A percentile compares a stretch with the other conserved stretches of the same genome.
phyloP scores from a whole-genome alignment of 2,113 vertebrate species.

The Tricholaema leucomelas region DNA sequence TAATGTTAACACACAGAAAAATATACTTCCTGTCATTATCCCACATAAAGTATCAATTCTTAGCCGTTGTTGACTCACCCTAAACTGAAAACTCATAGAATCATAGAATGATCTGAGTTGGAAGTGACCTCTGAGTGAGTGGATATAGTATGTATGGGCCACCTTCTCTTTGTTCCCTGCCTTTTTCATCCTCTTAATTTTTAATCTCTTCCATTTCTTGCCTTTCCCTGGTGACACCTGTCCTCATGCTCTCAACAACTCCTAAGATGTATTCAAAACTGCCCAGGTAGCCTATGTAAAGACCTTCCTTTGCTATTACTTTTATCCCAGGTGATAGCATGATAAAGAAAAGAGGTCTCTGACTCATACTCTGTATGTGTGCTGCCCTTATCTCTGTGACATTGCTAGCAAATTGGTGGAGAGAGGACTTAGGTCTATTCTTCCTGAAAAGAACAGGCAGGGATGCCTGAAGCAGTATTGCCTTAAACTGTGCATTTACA shows the following conservation, averaged over 20 bases:
- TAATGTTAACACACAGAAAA: conserved; percentile 13
- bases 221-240: background rate
- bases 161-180: background rate
- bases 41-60: background rate
- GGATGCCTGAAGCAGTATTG: background rate
- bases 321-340: background rate
- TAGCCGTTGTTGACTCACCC: background rate
- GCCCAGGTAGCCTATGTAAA: background rate
- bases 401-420: background rate
- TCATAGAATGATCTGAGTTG: too few relatives aligned
- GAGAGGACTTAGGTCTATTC: background rate
- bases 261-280: background rate
- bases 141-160: background rate
- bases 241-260: background rate
- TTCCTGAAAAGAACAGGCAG: background rate
- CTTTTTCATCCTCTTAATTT: background rate
- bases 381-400: background rate
- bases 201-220: background rate
- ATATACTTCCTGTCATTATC: background rate
- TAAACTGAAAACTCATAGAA: background rate
- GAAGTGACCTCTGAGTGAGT: background rate
- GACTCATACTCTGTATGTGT: background rate
- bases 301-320: background rate
- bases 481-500: background rate
- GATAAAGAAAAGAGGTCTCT: background rate